Evolutionary conservation across 2,888 invertebrate genomes (phyloP).

Genomic region (Teleiodes luculella): DNA sequence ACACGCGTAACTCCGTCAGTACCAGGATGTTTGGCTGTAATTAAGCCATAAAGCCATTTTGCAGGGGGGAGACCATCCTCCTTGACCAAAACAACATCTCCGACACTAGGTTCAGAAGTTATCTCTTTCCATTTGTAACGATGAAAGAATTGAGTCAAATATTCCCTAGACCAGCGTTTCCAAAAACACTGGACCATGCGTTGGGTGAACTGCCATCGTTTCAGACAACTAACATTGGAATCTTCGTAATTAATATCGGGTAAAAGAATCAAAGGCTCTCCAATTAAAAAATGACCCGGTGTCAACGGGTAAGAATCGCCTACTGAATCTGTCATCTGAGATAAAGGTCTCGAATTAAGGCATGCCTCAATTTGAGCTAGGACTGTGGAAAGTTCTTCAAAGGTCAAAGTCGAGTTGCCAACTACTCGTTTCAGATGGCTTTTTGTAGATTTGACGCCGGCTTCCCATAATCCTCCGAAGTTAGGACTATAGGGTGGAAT

Average conservation of each 20-base stretch:
- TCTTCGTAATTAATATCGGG: conserved; percentile 13
- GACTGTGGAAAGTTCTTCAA: conserved; percentile 15
- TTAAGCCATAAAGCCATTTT: conserved; percentile 12
- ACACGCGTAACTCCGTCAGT: conserved; percentile 11
- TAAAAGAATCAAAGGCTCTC: background rate
- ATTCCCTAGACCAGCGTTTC: conserved; percentile 18
- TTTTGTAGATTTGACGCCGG: conserved; percentile 18
- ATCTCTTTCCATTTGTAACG: conserved; percentile 11
- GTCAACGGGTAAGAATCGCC: background rate
- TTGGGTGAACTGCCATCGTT: conserved; percentile 12
- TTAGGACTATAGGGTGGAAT: conserved; percentile 20
- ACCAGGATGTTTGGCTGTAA: conserved; percentile 10
- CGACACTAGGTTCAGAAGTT: conserved; percentile 8
- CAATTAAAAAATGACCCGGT: conserved; percentile 6
- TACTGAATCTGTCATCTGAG: background rate
- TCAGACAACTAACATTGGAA: background rate
- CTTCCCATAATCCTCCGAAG: conserved; percentile 24
- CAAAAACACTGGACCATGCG: conserved; percentile 17
- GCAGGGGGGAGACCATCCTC: conserved; percentile 17
- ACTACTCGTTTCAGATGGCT: conserved; percentile 16
- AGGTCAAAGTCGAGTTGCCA: conserved; percentile 13
- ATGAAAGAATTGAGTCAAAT: conserved; percentile 11
- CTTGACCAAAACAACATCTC: conserved; percentile 14
- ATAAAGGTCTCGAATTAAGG: conserved; percentile 14
- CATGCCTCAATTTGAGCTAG: conserved; percentile 21